Percentiles rank a stretch among this genome's conserved stretches.
phyloP scores from a whole-genome alignment of 2,888 invertebrate genomes.

The Philaethria dido region DNA sequence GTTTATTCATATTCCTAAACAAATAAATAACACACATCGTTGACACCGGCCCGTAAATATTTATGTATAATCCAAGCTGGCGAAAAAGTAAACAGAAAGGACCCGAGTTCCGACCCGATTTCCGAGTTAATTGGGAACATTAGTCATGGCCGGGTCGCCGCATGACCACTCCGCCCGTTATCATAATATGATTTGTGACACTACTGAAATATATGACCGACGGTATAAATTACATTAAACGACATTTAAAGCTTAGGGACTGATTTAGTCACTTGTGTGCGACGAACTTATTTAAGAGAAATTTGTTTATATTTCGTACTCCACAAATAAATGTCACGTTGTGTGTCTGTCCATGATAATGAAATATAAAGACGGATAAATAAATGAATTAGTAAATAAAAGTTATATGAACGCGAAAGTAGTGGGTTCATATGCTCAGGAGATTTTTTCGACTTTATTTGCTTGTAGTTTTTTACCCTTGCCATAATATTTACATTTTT shows the following conservation, averaged over 20 bases:
- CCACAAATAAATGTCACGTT: not conserved
- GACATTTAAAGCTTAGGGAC: slow-evolving; percentile 35
- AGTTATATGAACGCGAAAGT: too few relatives aligned
- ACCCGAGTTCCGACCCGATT: slow-evolving; percentile 55
- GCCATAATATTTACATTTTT: too few relatives aligned
- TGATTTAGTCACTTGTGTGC: slow-evolving; percentile 22
- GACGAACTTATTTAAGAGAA: not conserved
- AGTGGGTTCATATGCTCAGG: too few relatives aligned
- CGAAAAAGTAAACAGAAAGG: slow-evolving; percentile 68
- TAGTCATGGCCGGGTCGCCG: slow-evolving; percentile 65
- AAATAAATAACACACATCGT: slow-evolving; percentile 49
- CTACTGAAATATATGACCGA: slow-evolving; percentile 65
- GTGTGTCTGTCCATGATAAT: too few relatives aligned
- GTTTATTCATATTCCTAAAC: slow-evolving; percentile 38
- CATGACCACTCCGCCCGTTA: slow-evolving; percentile 59
- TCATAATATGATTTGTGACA: slow-evolving; percentile 74
- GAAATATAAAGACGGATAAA: too few relatives aligned
- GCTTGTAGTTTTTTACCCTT: too few relatives aligned
- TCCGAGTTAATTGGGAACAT: slow-evolving; percentile 74
- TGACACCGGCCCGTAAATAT: slow-evolving; percentile 54
- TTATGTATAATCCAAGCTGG: slow-evolving; percentile 62
- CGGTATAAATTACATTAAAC: slow-evolving; percentile 38
- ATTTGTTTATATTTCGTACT: not conserved
- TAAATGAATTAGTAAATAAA: too few relatives aligned
- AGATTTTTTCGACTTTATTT: too few relatives aligned